Evolutionary conservation across 2,797 vertebrate genomes (phyloP).

Genomic region (Dryobates pubescens): DNA sequence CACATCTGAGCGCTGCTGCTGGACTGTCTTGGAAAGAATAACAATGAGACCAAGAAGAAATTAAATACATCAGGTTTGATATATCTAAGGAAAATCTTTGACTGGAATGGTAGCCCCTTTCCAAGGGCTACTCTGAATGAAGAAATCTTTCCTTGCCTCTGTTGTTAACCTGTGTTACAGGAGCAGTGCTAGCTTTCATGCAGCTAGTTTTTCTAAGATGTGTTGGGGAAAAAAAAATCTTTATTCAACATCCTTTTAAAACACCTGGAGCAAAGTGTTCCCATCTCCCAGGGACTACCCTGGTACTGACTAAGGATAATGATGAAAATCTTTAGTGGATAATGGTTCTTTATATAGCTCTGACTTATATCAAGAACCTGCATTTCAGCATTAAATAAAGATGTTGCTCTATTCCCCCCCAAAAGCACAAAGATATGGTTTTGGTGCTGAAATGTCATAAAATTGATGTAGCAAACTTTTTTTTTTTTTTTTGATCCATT

Average conservation of each 20-base stretch:
- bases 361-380: not conserved
- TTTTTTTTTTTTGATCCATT: not conserved
- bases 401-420: too few species aligned
- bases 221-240: not conserved
- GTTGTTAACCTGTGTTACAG: not conserved
- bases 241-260: not conserved
- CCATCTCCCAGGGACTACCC: not conserved
- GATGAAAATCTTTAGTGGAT: not conserved
- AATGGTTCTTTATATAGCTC: not conserved
- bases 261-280: not conserved
- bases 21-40: not conserved
- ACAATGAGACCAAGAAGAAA: not conserved
- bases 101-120: fast-evolving
- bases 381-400: not conserved
- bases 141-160: not conserved
- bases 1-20: not conserved
- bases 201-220: not conserved
- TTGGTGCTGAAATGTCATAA: not conserved
- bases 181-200: not conserved
- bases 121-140: not conserved
- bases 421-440: not conserved
- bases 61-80: fast-evolving
- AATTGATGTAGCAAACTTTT: not conserved
- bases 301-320: not conserved
- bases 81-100: not conserved